These are phyloP conservation scores for Orthosia cruda DNA, from an alignment of 2,888 invertebrate species.

Conservation along the genomic window DNA sequence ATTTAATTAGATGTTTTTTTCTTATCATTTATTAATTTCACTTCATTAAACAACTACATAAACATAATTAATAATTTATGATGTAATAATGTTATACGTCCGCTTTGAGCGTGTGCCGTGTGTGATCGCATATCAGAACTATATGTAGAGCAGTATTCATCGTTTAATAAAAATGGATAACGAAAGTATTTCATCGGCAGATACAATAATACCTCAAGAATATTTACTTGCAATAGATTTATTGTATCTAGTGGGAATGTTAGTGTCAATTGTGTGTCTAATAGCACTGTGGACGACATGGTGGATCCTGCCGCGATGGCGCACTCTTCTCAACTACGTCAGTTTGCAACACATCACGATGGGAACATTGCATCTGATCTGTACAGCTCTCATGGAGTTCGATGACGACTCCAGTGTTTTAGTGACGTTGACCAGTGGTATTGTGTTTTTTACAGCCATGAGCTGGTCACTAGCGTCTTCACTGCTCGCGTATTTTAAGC, in stretches of 20 bases:
- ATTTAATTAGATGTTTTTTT: slow-evolving; percentile 24
- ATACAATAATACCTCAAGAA: neutral
- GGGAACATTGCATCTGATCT: slow-evolving; percentile 61
- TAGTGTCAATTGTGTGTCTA: slow-evolving; percentile 30
- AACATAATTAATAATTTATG: neutral
- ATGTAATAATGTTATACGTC: neutral
- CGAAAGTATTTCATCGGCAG: too few relatives aligned
- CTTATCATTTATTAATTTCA: slow-evolving; percentile 10
- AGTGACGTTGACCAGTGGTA: neutral
- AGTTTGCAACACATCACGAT: slow-evolving; percentile 62
- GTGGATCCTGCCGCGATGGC: slow-evolving; percentile 68
- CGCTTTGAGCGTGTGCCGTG: too few relatives aligned
- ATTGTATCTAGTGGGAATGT: slow-evolving; percentile 13
- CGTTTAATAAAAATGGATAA: slow-evolving; percentile 14
- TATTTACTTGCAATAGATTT: too few relatives aligned
- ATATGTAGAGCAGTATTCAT: neutral
- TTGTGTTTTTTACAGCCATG: slow-evolving; percentile 45
- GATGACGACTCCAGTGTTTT: neutral
- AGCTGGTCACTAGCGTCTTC: slow-evolving; percentile 63
- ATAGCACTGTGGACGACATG: slow-evolving; percentile 62
- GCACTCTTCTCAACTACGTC: slow-evolving; percentile 69
- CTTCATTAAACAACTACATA: slow-evolving; percentile 23
- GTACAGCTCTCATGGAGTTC: neutral
- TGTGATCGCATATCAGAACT: too few relatives aligned
- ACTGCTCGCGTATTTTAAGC: slow-evolving; percentile 63